phyloP scores from a whole-genome alignment of 2,113 vertebrate species.

The Nesogale talazaci region DNA sequence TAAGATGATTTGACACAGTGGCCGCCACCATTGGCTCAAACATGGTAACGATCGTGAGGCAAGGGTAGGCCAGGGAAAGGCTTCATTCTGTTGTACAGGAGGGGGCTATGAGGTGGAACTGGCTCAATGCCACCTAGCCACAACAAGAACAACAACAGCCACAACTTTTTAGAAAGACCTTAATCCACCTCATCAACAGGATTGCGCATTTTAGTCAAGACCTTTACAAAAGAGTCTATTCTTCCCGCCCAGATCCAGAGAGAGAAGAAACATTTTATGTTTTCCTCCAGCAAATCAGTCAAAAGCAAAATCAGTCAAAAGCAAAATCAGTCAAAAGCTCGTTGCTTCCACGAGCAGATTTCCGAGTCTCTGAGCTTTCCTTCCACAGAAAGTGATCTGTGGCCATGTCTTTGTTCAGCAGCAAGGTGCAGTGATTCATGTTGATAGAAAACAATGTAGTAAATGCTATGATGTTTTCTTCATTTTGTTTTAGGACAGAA shows the following conservation, averaged over 20 bases:
- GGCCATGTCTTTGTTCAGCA: background rate
- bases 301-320: no score
- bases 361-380: background rate
- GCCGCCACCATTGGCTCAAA: no score
- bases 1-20: no score
- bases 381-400: slow-evolving; percentile 21
- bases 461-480: slow-evolving; percentile 5
- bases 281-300: slow-evolving; percentile 49
- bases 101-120: no score
- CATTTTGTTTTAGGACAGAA: slow-evolving; percentile 48
- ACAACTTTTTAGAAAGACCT: background rate
- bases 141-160: no score
- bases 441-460: background rate
- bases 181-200: background rate
- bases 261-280: slow-evolving; percentile 27
- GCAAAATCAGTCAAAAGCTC: slow-evolving; percentile 31
- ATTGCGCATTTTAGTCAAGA: slow-evolving; percentile 32
- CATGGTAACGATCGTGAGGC: no score
- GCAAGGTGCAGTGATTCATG: background rate
- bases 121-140: no score
- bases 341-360: background rate
- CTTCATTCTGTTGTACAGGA: no score
- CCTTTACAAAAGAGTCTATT: background rate
- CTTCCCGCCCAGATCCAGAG: background rate
- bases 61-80: no score